phyloP scores from a whole-genome alignment of 2,888 invertebrate genomes.

The Coleophora deauratella region DNA sequence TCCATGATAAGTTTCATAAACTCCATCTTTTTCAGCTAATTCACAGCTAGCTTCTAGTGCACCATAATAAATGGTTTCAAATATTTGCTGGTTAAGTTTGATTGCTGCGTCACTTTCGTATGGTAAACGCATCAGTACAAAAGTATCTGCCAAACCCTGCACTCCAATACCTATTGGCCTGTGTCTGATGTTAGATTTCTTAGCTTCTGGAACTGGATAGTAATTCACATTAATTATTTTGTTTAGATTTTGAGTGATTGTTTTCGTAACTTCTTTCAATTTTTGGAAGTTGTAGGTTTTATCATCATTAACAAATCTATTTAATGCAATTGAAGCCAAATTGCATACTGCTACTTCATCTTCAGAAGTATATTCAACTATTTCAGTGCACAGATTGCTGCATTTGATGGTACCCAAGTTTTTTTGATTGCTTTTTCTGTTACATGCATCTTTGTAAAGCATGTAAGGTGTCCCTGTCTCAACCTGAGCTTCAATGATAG shows the following conservation, averaged over 20 bases:
- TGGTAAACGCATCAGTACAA: constrained; percentile 93
- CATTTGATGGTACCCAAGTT: constrained; percentile 99
- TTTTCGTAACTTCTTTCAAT: constrained; percentile 90
- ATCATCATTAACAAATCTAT: constrained; percentile 90
- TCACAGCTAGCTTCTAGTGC: constrained; percentile 97
- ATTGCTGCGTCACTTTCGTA: constrained; percentile 93
- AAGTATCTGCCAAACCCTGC: constrained; percentile 97
- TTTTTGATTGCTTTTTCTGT: constrained; percentile 97
- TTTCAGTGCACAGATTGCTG: constrained; percentile 98
- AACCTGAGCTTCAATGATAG: constrained; percentile 94
- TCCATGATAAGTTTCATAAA: constrained; percentile 94
- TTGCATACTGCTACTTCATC: constrained; percentile 99
- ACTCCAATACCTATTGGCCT: constrained; percentile 94
- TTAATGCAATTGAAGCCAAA: constrained; percentile 96
- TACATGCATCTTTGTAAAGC: constrained; percentile 97
- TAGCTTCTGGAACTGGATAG: constrained; percentile 94
- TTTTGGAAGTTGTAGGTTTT: constrained; percentile 91
- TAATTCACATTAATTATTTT: constrained; percentile 97
- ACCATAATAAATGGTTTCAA: constrained; percentile 98
- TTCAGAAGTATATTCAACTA: constrained; percentile 92
- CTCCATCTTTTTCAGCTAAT: constrained; percentile 86
- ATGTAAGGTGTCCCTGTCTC: constrained; percentile 99
- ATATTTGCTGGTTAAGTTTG: constrained; percentile 93
- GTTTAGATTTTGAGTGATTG: constrained; percentile 92
- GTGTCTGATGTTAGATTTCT: constrained; percentile 88